phyloP scores from a whole-genome alignment of 2,888 invertebrate species.

The Eulithis testata region DNA sequence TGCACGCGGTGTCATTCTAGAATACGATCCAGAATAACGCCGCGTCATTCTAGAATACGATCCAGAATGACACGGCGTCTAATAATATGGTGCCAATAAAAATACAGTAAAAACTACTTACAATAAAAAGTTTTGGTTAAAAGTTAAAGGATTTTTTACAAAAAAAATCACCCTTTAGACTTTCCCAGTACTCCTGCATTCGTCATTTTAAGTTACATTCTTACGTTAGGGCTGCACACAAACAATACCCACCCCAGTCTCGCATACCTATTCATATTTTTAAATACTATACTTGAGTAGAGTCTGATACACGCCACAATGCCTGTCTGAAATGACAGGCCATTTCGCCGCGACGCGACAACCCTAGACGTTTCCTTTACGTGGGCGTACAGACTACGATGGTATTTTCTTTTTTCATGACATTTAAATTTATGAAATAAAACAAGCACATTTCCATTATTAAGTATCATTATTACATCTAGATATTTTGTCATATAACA shows the following conservation, averaged over 20 bases:
- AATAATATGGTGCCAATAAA: no score
- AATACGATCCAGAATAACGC: no score
- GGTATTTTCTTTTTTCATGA: not conserved
- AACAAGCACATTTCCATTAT: no score
- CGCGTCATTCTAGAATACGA: no score
- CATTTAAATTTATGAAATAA: no score
- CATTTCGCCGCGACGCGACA: constrained; percentile 64
- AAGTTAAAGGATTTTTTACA: no score
- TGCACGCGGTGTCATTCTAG: no score
- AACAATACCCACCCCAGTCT: constrained; percentile 16
- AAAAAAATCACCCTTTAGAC: not conserved
- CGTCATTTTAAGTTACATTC: not conserved
- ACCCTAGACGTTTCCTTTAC: constrained; percentile 60
- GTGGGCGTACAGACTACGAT: constrained; percentile 50
- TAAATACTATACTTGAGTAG: constrained; percentile 31
- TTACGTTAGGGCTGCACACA: constrained; percentile 13
- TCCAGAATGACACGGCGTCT: no score
- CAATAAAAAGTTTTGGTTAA: no score
- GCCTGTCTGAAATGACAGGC: constrained; percentile 68
- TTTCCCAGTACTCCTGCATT: not conserved
- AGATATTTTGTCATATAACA: no score
- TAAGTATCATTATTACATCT: no score
- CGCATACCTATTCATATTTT: constrained; percentile 34
- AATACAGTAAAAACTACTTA: no score
- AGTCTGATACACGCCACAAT: constrained; percentile 49